These are phyloP conservation scores for Parelbella ahira DNA, from an alignment of 2,888 invertebrate genomes.

Conservation along the genomic window DNA sequence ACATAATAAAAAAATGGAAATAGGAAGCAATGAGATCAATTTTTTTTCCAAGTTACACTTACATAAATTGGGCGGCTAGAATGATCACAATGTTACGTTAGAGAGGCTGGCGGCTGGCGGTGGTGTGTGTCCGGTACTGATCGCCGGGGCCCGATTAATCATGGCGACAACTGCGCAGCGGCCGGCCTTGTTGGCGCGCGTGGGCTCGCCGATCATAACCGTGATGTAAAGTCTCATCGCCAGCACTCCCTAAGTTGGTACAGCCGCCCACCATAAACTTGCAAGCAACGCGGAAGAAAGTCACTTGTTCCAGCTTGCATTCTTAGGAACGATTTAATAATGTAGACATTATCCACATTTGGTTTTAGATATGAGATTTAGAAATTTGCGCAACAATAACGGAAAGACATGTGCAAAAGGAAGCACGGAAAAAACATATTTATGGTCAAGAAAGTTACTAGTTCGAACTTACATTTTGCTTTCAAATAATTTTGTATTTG, in stretches of 20 bases:
- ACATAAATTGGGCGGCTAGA: conserved; percentile 8
- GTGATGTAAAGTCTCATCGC: conserved; percentile 52
- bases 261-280: conserved; percentile 33
- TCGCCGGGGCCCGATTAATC: conserved; percentile 67
- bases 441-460: too few species aligned
- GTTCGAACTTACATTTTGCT: too few species aligned
- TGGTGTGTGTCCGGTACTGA: conserved; percentile 68
- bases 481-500: too few species aligned
- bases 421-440: too few species aligned
- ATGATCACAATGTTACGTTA: not conserved
- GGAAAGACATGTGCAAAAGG: too few species aligned
- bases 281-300: conserved; percentile 35
- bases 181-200: conserved; percentile 64
- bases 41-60: conserved; percentile 9
- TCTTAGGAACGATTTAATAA: too few species aligned
- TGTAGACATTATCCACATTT: too few species aligned
- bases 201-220: conserved; percentile 68
- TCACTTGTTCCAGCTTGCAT: too few species aligned
- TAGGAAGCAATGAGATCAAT: too few species aligned
- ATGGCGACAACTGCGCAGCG: conserved; percentile 72
- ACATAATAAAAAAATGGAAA: too few species aligned
- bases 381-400: too few species aligned
- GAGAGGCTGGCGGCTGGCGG: conserved; percentile 44
- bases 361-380: too few species aligned
- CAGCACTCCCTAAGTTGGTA: conserved; percentile 36